Conservation (phyloP, 1,140 invertebrate genomes). For the Zaprionus camerounensis region DNA sequence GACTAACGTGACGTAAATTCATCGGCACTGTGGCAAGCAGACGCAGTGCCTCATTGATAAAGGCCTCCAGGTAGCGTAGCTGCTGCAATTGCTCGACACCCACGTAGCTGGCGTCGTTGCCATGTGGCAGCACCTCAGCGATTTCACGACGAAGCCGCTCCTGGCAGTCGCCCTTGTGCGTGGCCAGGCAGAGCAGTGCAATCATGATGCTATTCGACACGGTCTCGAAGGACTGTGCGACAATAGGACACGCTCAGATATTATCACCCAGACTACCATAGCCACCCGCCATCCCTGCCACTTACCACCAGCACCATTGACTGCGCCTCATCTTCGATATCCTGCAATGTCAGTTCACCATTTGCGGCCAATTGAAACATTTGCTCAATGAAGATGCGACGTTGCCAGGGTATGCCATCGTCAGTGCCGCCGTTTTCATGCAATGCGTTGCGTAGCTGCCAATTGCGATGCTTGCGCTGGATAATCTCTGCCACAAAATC, state of each 20-base stretch:
- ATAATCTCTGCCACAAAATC: slow-evolving; percentile 76
- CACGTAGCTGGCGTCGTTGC: slow-evolving; percentile 49
- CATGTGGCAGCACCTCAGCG: slow-evolving; percentile 45
- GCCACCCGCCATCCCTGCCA: neutral
- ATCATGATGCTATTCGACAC: slow-evolving; percentile 80
- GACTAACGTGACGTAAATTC: slow-evolving; percentile 74
- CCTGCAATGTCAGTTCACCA: slow-evolving; percentile 71
- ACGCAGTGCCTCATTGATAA: slow-evolving; percentile 74
- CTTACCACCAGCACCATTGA: slow-evolving; percentile 81
- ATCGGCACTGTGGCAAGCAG: slow-evolving; percentile 77
- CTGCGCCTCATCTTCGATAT: slow-evolving; percentile 77
- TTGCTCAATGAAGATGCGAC: slow-evolving; percentile 80
- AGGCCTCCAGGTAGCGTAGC: slow-evolving; percentile 72
- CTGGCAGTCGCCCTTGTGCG: slow-evolving; percentile 63
- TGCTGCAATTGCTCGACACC: slow-evolving; percentile 69
- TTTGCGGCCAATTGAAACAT: slow-evolving; percentile 77
- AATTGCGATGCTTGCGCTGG: slow-evolving; percentile 69
- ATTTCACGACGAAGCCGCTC: slow-evolving; percentile 69
- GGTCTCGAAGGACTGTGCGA: slow-evolving; percentile 72
- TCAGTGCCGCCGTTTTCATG: slow-evolving; percentile 2
- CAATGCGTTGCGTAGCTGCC: slow-evolving; percentile 56
- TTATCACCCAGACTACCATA: neutral
- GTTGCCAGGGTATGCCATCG: slow-evolving; percentile 57
- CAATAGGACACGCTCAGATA: too few species aligned
- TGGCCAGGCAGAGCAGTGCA: slow-evolving; percentile 73